phyloP scores from a whole-genome alignment of 2,888 invertebrate species.

The Metallyticus violacea region DNA sequence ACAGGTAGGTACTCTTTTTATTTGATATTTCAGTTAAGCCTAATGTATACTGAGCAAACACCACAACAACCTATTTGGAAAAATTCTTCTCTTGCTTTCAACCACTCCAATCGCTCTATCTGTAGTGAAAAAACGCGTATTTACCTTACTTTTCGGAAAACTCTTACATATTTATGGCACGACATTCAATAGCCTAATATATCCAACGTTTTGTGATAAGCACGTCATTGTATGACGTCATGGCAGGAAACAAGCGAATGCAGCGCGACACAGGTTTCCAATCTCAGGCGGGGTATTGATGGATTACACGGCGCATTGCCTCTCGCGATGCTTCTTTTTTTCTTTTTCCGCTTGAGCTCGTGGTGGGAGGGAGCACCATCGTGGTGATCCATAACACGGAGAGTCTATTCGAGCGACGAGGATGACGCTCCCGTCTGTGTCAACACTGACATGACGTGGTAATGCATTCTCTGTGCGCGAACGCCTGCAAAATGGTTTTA shows the following conservation, averaged over 20 bases:
- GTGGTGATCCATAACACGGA: background rate
- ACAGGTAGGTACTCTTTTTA: too few species aligned
- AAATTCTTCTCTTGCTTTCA: too few species aligned
- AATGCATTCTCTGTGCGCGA: background rate
- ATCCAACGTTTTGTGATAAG: too few species aligned
- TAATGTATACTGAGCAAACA: too few species aligned
- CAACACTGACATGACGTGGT: slow-evolving; percentile 3
- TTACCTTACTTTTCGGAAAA: background rate
- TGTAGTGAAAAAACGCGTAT: background rate
- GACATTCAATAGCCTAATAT: background rate
- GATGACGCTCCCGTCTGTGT: background rate
- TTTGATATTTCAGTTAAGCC: too few species aligned
- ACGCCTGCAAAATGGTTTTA: background rate
- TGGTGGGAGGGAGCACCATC: background rate
- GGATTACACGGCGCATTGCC: background rate
- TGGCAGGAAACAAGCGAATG: background rate
- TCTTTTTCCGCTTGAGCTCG: background rate
- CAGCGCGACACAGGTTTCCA: background rate
- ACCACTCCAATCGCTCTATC: too few species aligned
- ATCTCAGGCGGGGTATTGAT: background rate
- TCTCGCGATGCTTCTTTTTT: background rate
- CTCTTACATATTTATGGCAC: background rate
- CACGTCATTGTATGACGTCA: background rate
- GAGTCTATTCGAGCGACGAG: background rate
- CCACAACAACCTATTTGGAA: too few species aligned